Evolutionary conservation across 2,888 invertebrate genomes (phyloP).

Genomic region (Operophtera brumata): DNA sequence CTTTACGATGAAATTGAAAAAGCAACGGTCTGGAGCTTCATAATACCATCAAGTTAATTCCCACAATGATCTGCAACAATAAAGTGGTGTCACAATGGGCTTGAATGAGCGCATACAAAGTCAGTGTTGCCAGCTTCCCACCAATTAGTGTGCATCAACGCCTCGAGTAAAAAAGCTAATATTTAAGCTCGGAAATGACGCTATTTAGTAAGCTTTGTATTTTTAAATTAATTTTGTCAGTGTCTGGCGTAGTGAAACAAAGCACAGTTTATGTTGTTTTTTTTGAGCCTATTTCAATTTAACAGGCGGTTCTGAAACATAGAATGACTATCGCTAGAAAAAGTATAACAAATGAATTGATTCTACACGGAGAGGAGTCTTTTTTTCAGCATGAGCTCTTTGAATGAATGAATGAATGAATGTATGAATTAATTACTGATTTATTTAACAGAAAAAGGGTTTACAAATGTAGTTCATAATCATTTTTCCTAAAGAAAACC

Average conservation of each 20-base stretch:
- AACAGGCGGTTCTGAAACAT: not conserved
- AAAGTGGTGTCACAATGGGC: slow-evolving; percentile 51
- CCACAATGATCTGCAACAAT: slow-evolving; percentile 44
- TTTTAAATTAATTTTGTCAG: slow-evolving; percentile 32
- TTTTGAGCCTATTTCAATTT: slow-evolving; percentile 8
- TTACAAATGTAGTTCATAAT: too few relatives aligned
- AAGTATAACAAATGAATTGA: too few relatives aligned
- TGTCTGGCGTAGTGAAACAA: slow-evolving; percentile 7
- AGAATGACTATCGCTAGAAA: too few relatives aligned
- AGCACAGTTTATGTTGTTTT: slow-evolving; percentile 19
- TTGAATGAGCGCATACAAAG: slow-evolving; percentile 50
- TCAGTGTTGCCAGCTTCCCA: slow-evolving; percentile 41
- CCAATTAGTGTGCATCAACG: slow-evolving; percentile 58
- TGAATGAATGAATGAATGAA: too few relatives aligned
- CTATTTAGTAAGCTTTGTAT: slow-evolving; percentile 29
- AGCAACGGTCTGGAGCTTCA: slow-evolving; percentile 13
- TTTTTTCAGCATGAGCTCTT: too few relatives aligned
- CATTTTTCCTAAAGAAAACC: slow-evolving; percentile 59
- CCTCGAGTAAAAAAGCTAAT: slow-evolving; percentile 29
- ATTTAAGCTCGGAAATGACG: slow-evolving; percentile 25
- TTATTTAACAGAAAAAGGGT: too few relatives aligned
- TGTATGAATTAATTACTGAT: too few relatives aligned
- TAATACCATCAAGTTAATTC: slow-evolving; percentile 28
- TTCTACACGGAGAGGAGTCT: too few relatives aligned
- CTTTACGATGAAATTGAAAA: slow-evolving; percentile 3